These are phyloP conservation scores for Buphagus erythrorhynchus DNA, from an alignment of 2,797 vertebrate species.

Conservation along the genomic window DNA sequence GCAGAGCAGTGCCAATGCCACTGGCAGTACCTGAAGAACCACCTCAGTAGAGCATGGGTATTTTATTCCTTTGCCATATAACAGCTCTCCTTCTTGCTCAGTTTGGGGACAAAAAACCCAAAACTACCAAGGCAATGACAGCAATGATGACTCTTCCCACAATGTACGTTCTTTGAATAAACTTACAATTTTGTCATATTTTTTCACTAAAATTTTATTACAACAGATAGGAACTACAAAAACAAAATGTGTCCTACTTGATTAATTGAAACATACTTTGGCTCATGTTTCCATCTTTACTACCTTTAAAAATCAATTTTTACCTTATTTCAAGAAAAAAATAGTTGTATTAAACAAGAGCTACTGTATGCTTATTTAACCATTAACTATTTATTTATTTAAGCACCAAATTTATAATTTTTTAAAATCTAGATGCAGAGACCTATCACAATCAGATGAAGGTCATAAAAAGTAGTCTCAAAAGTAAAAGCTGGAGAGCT, in stretches of 20 bases:
- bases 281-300: background rate
- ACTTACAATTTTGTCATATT: background rate
- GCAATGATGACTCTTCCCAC: background rate
- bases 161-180: background rate
- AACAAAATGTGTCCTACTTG: background rate
- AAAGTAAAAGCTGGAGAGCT: background rate
- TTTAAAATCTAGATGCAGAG: background rate
- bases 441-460: background rate
- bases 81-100: background rate
- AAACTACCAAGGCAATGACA: background rate
- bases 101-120: background rate
- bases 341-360: background rate
- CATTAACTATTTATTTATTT: background rate
- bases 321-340: background rate
- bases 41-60: background rate
- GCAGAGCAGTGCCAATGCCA: background rate
- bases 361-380: background rate
- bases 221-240: background rate
- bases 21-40: background rate
- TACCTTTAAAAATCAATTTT: background rate
- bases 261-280: background rate
- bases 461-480: background rate
- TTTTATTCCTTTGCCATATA: background rate
- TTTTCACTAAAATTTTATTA: background rate
- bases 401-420: background rate